Conservation (phyloP, 2,113 vertebrate species). For the Mola mola region DNA sequence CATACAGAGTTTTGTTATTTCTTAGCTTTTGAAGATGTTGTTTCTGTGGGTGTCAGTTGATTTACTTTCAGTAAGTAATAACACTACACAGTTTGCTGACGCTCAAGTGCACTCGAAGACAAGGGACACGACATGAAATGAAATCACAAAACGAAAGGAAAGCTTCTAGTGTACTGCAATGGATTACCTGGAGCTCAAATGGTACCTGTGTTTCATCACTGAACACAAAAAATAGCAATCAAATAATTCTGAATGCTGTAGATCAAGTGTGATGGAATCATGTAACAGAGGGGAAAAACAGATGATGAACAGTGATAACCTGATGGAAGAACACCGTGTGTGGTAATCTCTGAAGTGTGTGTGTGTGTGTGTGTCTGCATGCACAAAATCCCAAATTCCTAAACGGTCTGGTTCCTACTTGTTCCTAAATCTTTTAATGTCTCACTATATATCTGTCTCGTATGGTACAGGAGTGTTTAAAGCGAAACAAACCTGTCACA, state of each 20-base stretch:
- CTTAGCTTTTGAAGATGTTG: background rate
- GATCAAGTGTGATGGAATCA: too few species aligned
- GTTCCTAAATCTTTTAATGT: conserved; percentile 5
- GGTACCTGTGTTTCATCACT: conserved; percentile 5
- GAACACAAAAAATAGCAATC: conserved; percentile 9
- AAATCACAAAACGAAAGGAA: conserved; percentile 20
- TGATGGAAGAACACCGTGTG: too few species aligned
- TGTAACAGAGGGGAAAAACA: too few species aligned
- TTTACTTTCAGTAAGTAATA: conserved; percentile 4
- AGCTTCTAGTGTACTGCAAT: conserved; percentile 15
- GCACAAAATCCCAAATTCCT: conserved; percentile 20
- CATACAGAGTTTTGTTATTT: background rate
- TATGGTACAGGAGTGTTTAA: conserved; percentile 6
- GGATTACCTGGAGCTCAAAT: background rate
- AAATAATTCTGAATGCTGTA: background rate
- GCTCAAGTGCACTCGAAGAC: background rate
- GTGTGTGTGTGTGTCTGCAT: conserved; percentile 5
- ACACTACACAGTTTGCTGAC: background rate
- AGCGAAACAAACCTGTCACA: conserved; percentile 32
- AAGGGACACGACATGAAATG: background rate
- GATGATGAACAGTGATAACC: too few species aligned
- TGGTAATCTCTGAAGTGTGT: too few species aligned
- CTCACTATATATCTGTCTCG: conserved; percentile 1
- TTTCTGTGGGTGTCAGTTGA: conserved; percentile 5
- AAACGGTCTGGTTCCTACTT: conserved; percentile 22